Evolutionary conservation across 2,888 invertebrate species (phyloP), one percentile per base, ranked within the genome.

Genomic region (Nymphalis polychloros): DNA sequence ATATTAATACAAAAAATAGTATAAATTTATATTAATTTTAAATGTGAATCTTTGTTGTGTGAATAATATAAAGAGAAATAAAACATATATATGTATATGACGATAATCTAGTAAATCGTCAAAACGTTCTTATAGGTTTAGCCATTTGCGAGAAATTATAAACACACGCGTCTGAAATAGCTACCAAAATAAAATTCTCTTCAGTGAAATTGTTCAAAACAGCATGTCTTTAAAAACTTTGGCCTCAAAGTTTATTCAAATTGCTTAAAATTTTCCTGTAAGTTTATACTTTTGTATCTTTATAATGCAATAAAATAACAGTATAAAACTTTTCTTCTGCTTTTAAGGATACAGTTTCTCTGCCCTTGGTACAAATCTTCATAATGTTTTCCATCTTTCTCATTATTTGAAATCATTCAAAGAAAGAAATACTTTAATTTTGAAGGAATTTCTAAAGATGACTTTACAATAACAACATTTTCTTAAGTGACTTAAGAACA

Each of bases 231-330:
- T 66, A 53, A 57, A 64, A 70, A 70, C 68, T 72, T 70, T 46
- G 61, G 53, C 46, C 27, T 48, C 49, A 46, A 72, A 73, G 60
- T 73, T 72, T 67, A 72, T 70, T 72, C 63, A 72, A 73, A 73
- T 72, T 73, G 72, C 68, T 65, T 46, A 70, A 72, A 73, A 67
- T 72, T 72, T 73, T 73, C 68, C 66, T 62, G 31, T 65, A 65
- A 68, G 59, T 68, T 68, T 31, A 47, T 68, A 63, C 70, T 68
- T 68, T 68, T 59, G 52, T 59, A 65, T 68, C 63, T 71, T 71
- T 65, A 63, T 68, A 65, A 65, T 68, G 50, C 65, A 68, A 65
- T 63, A 65, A 68, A 68, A 60, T 66, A 60, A 53, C 52, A 65
- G 52, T 60, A 23, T 27, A 23, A 53, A 17, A 55, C 53, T 31